A percentile compares a stretch with the other conserved stretches of the same genome.
phyloP scores from a whole-genome alignment of 2,113 vertebrate genomes.

The Erinaceus europaeus region DNA sequence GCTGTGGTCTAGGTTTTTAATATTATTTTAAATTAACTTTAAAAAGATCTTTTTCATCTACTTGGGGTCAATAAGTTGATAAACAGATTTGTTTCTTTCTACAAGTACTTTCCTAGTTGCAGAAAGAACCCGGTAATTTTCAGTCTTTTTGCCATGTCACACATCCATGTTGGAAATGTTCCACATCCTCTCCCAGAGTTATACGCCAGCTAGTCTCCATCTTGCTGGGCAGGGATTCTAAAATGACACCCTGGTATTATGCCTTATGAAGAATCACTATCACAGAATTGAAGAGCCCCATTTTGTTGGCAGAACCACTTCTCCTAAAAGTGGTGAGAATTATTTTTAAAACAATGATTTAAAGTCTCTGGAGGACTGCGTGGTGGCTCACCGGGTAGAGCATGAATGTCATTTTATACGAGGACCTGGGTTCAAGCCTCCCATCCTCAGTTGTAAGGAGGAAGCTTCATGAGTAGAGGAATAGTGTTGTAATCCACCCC shows the following conservation, averaged over 20 bases:
- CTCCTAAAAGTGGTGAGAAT: not conserved
- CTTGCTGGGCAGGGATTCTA: not conserved
- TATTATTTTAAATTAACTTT: not conserved
- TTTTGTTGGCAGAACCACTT: not conserved
- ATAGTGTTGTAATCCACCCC: too few relatives aligned
- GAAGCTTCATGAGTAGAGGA: too few relatives aligned
- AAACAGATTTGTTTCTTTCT: not conserved
- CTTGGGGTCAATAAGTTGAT: not conserved
- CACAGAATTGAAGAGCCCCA: not conserved
- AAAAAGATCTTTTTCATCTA: not conserved
- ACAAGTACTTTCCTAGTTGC: not conserved
- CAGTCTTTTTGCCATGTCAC: not conserved
- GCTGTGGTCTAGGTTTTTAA: not conserved
- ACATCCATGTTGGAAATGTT: not conserved
- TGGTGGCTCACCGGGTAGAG: too few relatives aligned
- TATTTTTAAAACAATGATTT: not conserved
- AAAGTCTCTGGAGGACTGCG: slow-evolving; percentile 15
- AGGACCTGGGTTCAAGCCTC: too few relatives aligned
- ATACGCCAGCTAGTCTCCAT: not conserved
- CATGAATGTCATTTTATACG: too few relatives aligned
- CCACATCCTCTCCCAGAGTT: not conserved
- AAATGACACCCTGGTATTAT: too few relatives aligned
- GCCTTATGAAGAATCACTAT: not conserved
- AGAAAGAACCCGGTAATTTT: not conserved
- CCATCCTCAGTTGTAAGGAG: too few relatives aligned